Base-by-base conservation (phyloP, 2,113 vertebrate genomes). In the Embiotoca jacksoni region DNA sequence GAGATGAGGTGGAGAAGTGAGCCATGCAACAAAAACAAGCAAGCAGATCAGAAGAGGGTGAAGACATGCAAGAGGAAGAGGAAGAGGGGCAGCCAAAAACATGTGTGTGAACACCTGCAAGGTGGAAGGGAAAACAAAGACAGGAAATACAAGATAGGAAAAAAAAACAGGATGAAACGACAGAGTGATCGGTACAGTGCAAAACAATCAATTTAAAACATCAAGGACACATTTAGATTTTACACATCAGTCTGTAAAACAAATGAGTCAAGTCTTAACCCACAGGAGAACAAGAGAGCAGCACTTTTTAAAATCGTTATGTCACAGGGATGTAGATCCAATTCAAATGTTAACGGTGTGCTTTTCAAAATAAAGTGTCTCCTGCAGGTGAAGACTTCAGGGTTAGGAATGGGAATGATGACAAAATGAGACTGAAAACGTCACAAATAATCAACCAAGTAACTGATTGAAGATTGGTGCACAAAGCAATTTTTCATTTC, bases 11-110 rank as follows among this genome's bases (percentile, higher is more conserved):
- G 15, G 75, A 37, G 74, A 41, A 74, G 68, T 57, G 71, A 80
- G 68, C 1, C 76, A 66, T 87, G 88, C 76, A 73, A 66, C 52
- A 75, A 0, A 7, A 16, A 23, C 37, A 30, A 63, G 58, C 37
- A 79, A 30, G 50, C 37, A 61, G 31, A 63, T 84, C 82, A 93
- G 82, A 67, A 91, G 31, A 83, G 80, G 31, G 89, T 91, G 62
- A 93, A 84, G 37, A 92, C 81, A 69, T 95, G 94, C 89, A 95
- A 78, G 60, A 95, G 69, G 88, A 96, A 92, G 79, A 95, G 87
- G 84, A 93, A 91, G 68, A 94, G 70, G 52, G 92, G 89, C 91
- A 96, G 89, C 90, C 93, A 96, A 72, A 92, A 79, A 94, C 89
- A 79, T 55, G 91, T 82, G 91, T 92, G 84, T 13, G 83, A 94